Evolutionary conservation across 1,140 invertebrate genomes (phyloP).

Genomic region (Pseudomyrmex dendroicus): DNA sequence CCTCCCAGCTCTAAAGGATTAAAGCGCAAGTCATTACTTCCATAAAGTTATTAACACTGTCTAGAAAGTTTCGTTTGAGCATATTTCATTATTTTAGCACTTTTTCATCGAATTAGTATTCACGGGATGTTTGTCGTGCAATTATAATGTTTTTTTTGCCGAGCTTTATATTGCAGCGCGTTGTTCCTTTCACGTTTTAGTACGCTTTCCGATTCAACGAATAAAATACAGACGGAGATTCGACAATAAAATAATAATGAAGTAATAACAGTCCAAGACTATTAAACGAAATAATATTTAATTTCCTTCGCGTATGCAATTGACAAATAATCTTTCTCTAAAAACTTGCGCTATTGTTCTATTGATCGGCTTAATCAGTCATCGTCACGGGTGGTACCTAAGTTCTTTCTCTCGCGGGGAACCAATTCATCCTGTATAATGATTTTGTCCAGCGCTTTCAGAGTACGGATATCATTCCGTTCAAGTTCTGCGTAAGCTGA

Average conservation of each 20-base stretch:
- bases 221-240: background rate
- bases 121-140: background rate
- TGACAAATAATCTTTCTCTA: constrained; percentile 44
- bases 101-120: background rate
- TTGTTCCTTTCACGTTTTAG: background rate
- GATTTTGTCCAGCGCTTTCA: constrained; percentile 41
- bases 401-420: constrained; percentile 34
- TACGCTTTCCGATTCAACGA: background rate
- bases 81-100: background rate
- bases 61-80: background rate
- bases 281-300: constrained; percentile 5
- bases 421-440: constrained; percentile 50
- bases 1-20: constrained; percentile 93
- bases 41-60: background rate
- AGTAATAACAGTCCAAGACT: background rate
- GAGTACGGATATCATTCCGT: constrained; percentile 48
- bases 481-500: constrained; percentile 59
- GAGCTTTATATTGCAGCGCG: no score
- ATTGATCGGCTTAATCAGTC: constrained; percentile 54
- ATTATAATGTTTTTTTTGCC: background rate
- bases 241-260: constrained; percentile 1
- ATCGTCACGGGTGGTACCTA: constrained; percentile 42
- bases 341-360: constrained; percentile 30
- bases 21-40: constrained; percentile 38
- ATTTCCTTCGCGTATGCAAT: background rate